Evolutionary conservation across 2,888 invertebrate species (phyloP), one percentile per base, ranked within the genome.

Genomic region (Cheilosia urbana): DNA sequence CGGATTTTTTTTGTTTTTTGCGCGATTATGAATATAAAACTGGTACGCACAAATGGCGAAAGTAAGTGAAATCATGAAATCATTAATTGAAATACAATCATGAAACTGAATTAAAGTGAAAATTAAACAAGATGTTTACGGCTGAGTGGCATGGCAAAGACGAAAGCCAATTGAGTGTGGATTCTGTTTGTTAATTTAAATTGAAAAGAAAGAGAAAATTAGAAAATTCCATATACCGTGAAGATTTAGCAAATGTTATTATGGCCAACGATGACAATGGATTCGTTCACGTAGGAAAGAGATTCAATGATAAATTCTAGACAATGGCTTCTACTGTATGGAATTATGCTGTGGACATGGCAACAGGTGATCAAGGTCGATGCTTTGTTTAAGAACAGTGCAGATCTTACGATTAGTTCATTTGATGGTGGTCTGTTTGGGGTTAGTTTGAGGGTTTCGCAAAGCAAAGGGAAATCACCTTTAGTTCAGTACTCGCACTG

Each of bases 1-100:
- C 55, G 49, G 68, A 13, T 13, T 37, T 37, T 27, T 40, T 53
- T n/a, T n/a, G n/a, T n/a, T n/a, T 21, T 7, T 7, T 15, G 40
- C 15, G 9, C 13, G 21, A 19, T 37, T 58, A 37, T 24, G 11
- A 34, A 37, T 30, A 2, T 30, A 42, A 42, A 53, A 73, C 73
- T 40, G 55, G 40, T 76, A 53, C 49, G 53, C 62, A n/a, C 57
- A 53, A 71, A 63, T 63, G 78, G 78, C 78, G 78, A 79, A 79
- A 79, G 78, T 49, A 72, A 79, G 78, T 78, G 71, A 79, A 79
- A 79, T 79, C 71, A 79, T 78, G 71, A 79, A 79, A 79, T 79
- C 71, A 79, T 79, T 79, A 58, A 79, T 79, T 72, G 78, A 79
- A 79, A 78, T 63, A 47, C 37, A 69, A 78, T 68, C 53, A 66